phyloP scores from a whole-genome alignment of 2,888 invertebrate species.

The Alviniconcha strummeri region DNA sequence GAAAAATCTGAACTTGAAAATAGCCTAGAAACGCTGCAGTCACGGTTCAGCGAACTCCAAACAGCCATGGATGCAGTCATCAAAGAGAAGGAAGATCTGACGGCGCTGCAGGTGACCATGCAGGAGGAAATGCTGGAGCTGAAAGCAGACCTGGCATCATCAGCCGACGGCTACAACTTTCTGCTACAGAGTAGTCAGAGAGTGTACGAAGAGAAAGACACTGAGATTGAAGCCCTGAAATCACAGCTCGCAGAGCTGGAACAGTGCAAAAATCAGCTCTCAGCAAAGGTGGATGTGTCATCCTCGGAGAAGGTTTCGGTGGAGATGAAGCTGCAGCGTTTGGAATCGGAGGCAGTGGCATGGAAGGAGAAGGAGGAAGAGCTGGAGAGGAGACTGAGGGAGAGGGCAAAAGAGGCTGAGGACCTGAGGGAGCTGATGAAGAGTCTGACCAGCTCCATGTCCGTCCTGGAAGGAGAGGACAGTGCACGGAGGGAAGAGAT shows the following conservation, averaged over 20 bases:
- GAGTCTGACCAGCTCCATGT: neutral
- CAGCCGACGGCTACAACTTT: conserved; percentile 27
- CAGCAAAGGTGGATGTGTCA: conserved; percentile 28
- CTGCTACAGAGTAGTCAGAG: conserved; percentile 31
- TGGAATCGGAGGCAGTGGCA: conserved; percentile 26
- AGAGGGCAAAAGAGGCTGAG: conserved; percentile 27
- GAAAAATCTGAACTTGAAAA: conserved; percentile 32
- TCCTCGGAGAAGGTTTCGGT: conserved; percentile 18
- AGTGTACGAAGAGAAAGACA: conserved; percentile 27
- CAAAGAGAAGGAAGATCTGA: conserved; percentile 38
- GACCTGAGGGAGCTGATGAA: conserved; percentile 24
- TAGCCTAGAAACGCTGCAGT: conserved; percentile 31
- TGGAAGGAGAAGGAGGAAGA: conserved; percentile 26
- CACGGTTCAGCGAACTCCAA: conserved; percentile 26
- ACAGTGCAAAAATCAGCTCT: conserved; percentile 28
- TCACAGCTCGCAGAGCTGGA: conserved; percentile 36
- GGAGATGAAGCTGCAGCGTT: conserved; percentile 40
- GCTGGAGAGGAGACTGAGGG: neutral
- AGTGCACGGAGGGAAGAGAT: conserved; percentile 26
- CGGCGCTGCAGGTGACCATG: conserved; percentile 33
- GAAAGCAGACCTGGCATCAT: conserved; percentile 31
- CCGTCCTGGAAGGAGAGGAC: conserved; percentile 16
- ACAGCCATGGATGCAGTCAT: conserved; percentile 25
- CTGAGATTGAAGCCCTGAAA: conserved; percentile 35
- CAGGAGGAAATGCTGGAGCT: conserved; percentile 33